Percentiles rank a stretch among this genome's conserved stretches.
Conservation (phyloP, 2,113 vertebrate species). For the Anarhynchus alexandrinus region DNA sequence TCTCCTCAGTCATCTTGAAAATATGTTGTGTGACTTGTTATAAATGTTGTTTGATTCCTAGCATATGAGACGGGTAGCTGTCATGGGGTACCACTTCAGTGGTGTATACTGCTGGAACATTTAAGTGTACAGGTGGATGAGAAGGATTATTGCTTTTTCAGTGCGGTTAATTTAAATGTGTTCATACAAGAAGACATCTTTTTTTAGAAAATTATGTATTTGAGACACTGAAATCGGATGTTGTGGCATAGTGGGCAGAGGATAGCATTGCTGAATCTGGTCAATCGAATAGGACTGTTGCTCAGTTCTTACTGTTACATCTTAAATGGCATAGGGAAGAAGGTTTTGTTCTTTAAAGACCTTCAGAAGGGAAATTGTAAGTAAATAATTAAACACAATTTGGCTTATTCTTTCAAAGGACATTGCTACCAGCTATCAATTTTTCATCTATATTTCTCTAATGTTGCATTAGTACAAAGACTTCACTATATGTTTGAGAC, state of each 20-base stretch:
- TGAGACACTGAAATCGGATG: not conserved
- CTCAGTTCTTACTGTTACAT: not conserved
- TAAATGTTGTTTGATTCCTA: not conserved
- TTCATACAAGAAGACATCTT: not conserved
- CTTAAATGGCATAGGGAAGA: not conserved
- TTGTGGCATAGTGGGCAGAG: not conserved
- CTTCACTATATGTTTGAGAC: not conserved
- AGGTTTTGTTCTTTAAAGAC: not conserved
- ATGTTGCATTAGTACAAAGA: not conserved
- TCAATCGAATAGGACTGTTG: not conserved
- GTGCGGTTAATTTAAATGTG: not conserved
- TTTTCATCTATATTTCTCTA: not conserved
- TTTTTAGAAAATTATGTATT: not conserved
- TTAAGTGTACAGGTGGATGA: not conserved
- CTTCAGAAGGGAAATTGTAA: not conserved
- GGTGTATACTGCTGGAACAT: not conserved
- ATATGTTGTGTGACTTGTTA: not conserved
- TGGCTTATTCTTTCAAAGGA: not conserved
- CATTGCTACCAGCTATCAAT: not conserved
- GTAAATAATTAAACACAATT: not conserved
- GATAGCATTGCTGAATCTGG: not conserved
- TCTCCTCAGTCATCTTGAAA: not conserved
- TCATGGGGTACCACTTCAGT: not conserved
- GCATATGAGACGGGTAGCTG: not conserved
- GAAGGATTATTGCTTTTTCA: not conserved